Evolutionary conservation across 1,140 invertebrate genomes (phyloP).

Genomic region (Dryas iulia): DNA sequence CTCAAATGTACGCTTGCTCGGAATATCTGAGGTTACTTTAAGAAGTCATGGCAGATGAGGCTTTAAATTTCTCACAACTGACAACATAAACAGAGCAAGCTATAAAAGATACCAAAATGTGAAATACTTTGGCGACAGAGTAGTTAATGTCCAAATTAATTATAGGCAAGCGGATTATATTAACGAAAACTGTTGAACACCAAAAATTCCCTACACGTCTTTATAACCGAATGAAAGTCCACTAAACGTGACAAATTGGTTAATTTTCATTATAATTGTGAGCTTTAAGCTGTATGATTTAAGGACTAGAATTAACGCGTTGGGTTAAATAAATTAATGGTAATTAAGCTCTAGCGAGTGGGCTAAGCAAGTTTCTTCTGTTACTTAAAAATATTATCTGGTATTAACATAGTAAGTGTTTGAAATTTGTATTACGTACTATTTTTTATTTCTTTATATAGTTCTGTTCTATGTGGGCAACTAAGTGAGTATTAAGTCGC

Average conservation of each 20-base stretch:
- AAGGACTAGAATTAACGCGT: not conserved
- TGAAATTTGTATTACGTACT: constrained; percentile 32
- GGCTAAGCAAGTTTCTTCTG: constrained; percentile 28
- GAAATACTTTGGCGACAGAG: constrained; percentile 28
- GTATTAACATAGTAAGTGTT: not conserved
- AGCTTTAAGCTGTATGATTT: not conserved
- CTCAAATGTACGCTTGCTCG: constrained; percentile 18
- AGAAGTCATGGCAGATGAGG: not conserved
- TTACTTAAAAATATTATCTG: not conserved
- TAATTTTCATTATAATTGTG: not conserved
- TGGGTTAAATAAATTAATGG: constrained; percentile 61
- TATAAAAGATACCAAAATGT: constrained; percentile 33
- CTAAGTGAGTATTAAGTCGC: too few species aligned
- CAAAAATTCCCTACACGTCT: constrained; percentile 48
- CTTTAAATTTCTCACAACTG: constrained; percentile 19
- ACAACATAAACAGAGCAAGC: constrained; percentile 24
- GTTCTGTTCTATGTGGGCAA: too few species aligned
- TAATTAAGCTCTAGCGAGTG: constrained; percentile 59
- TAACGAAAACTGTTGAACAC: constrained; percentile 53
- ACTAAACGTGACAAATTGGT: constrained; percentile 64
- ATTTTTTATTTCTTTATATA: not conserved
- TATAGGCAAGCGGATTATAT: constrained; percentile 43
- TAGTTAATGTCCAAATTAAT: constrained; percentile 53
- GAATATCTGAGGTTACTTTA: constrained; percentile 22
- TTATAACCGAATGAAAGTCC: constrained; percentile 38